Base-by-base conservation (phyloP, 1,140 invertebrate genomes). In the Panagrolaimus sp. region DNA sequence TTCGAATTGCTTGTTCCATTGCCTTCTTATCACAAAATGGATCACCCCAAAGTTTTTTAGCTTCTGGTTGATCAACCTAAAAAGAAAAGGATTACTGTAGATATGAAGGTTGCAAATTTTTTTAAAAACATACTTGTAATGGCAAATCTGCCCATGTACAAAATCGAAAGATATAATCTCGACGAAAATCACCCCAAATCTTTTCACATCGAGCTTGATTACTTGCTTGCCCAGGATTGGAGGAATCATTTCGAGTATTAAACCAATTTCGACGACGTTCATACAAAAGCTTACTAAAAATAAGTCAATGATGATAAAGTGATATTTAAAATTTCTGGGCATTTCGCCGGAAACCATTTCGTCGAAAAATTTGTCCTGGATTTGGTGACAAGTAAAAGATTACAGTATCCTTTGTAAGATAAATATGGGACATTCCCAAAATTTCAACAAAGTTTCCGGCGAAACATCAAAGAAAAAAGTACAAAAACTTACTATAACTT, bases 401-500 rank as follows among this genome's bases (percentile, higher is more conserved):
- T n/a, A n/a, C n/a, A n/a, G n/a, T n/a, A n/a, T n/a, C n/a, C n/a
- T n/a, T n/a, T n/a, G n/a, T n/a, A n/a, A n/a, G n/a, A n/a, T n/a
- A n/a, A n/a, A n/a, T n/a, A n/a, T n/a, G n/a, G n/a, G n/a, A n/a
- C n/a, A n/a, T n/a, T n/a, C n/a, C n/a, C n/a, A n/a, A n/a, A n/a
- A n/a, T n/a, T n/a, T n/a, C n/a, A n/a, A n/a, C n/a, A n/a, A n/a
- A n/a, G n/a, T n/a, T n/a, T n/a, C 48, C 10, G 7, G 17, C 15
- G 15, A 52, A 9, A 4, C 2, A 17, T 17, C 47, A 8, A 14
- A 7, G 9, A 0, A 21, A 8, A 52, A n/a, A 9, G n/a, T 0
- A 21, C 15, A 1, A 17, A 17, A 68, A 45, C 66, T 15, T 38
- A 68, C 66, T 65, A 65, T n/a, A 63, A 12, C 5, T 9, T 43